Percentiles rank a stretch among this genome's conserved stretches.
Conservation (phyloP, 2,888 invertebrate genomes). For the Ophioninae sp. region DNA sequence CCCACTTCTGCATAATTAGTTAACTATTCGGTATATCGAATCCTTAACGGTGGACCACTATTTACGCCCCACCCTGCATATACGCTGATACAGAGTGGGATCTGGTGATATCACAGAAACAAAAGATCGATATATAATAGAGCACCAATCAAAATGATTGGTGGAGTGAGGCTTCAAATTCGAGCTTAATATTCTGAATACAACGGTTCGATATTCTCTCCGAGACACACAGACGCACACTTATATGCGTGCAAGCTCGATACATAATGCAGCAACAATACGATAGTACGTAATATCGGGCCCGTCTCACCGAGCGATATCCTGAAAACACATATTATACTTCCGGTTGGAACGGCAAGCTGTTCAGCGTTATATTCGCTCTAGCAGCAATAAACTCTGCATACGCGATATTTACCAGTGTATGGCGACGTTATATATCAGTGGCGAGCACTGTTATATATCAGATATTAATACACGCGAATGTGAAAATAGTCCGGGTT, state of each 20-base stretch:
- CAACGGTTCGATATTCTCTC: constrained; percentile 16
- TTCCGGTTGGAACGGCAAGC: constrained; percentile 29
- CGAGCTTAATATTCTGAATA: constrained; percentile 45
- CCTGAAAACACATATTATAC: constrained; percentile 45
- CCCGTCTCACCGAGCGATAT: constrained; percentile 28
- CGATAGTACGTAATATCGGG: constrained; percentile 25
- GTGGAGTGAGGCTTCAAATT: constrained; percentile 35
- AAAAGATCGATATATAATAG: constrained; percentile 20
- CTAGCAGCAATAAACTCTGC: constrained; percentile 15
- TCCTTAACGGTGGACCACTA: no score
- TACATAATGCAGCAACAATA: constrained; percentile 12
- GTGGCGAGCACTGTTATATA: background rate
- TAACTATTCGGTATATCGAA: no score
- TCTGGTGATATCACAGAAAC: constrained; percentile 6
- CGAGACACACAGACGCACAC: background rate
- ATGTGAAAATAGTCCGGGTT: background rate
- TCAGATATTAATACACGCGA: background rate
- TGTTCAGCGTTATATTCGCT: constrained; percentile 25
- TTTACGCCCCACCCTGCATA: no score
- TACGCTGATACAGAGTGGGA: background rate
- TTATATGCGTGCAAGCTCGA: background rate
- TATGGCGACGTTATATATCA: background rate
- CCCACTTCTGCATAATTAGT: no score
- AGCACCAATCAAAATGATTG: constrained; percentile 25
- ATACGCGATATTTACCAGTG: background rate